Evolutionary conservation across 2,113 vertebrate genomes (phyloP).

Genomic region (Archilochus colubris): DNA sequence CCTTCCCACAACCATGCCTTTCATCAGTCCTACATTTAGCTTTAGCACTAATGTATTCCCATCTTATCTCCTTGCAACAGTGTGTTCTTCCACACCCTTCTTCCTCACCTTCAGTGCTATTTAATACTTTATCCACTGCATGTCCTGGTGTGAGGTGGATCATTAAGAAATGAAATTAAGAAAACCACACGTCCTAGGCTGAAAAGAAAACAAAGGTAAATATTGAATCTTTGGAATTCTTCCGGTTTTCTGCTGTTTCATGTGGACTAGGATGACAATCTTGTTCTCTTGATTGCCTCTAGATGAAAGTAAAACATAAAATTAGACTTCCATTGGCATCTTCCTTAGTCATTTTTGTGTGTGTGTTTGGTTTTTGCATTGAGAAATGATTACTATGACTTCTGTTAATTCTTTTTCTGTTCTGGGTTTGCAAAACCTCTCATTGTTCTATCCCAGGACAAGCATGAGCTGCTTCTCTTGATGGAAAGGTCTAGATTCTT

Average conservation of each 20-base stretch:
- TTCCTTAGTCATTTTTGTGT: not conserved
- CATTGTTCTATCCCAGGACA: not conserved
- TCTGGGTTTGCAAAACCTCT: not conserved
- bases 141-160: not conserved
- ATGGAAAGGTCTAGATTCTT: not conserved
- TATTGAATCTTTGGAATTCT: not conserved
- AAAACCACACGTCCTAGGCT: not conserved
- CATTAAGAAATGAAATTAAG: not conserved
- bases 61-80: fast-evolving
- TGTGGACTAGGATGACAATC: not conserved
- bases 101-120: not conserved
- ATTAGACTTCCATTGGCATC: not conserved
- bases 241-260: not conserved
- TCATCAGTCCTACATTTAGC: not conserved
- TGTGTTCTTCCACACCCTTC: not conserved
- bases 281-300: not conserved
- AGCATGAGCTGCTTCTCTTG: not conserved
- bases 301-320: not conserved
- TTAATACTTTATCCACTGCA: not conserved
- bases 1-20: not conserved
- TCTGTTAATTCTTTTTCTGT: not conserved
- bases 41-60: not conserved
- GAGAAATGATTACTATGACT: not conserved
- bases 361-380: not conserved
- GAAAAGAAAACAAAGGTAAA: not conserved